Base-by-base conservation (phyloP, 2,797 vertebrate species). In the Crenichthys baileyi region DNA sequence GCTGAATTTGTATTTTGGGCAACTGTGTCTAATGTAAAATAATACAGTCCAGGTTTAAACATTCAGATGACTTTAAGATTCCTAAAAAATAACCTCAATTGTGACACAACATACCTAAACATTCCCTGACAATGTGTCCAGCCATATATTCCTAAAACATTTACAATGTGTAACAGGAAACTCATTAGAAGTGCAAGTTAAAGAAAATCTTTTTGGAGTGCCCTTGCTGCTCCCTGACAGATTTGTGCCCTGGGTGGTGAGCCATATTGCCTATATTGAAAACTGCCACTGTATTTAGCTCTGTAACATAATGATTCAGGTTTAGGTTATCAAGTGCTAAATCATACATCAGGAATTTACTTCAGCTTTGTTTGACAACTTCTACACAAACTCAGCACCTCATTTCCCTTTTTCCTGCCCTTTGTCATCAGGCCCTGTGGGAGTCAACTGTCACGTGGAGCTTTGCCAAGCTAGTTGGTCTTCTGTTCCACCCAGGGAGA, bases 381-480 rank as follows among this genome's bases (percentile, higher is more conserved):
- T 72, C 53, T 51, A 51, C 41, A 58, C 60, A 53, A 16, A 26
- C 41, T 75, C 31, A 72, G 41, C 20, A 26, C 31, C 53, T 58
- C 18, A 50, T 26, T 67, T 53, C 36, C 29, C 16, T n/a, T 50
- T 76, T 76, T 56, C 55, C 46, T 11, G 4, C 11, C 3, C 0
- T 31, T 53, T 58, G 53, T 75, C 75, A 72, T 41, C 67, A 11
- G 84, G 29, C 77, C 77, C 75, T 56, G 0, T 51, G 73, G 82
- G 55, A 41, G 31, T 76, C 31, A 46, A 41, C 72, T 31, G 77
- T 74, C 50, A 41, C 75, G 73, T 84, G 81, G 82, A 79, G 75
- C 0, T 50, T 61, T 82, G 82, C 85, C 83, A 87, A 83, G 76
- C 79, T 81, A 75, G 73, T 75, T 78, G 82, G 48, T 58, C 50